A percentile compares a stretch with the other conserved stretches of the same genome.
These are phyloP conservation scores for Chelon auratus DNA, from an alignment of 2,797 vertebrate genomes.

Conservation along the genomic window DNA sequence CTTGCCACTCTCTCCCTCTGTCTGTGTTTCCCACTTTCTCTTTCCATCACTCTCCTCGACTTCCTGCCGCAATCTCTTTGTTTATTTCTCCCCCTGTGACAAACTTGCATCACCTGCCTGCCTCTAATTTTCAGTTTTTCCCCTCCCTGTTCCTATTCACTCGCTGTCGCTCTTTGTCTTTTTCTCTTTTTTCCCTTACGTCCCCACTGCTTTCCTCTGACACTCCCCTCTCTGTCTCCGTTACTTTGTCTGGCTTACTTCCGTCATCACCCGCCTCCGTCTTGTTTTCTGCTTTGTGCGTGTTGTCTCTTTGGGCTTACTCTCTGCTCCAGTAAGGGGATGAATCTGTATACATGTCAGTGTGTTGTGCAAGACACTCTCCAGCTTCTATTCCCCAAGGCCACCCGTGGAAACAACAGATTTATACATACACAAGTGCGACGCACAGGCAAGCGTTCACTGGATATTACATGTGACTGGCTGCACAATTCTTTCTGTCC, in stretches of 20 bases:
- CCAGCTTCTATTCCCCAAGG: conserved; percentile 49
- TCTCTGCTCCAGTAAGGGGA: conserved; percentile 43
- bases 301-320: conserved; percentile 54
- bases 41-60: conserved; percentile 47
- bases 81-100: conserved; percentile 62
- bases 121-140: conserved; percentile 48
- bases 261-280: conserved; percentile 49
- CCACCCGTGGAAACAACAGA: conserved; percentile 36
- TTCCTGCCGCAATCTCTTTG: conserved; percentile 53
- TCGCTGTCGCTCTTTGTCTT: conserved; percentile 40
- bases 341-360: conserved; percentile 66
- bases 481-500: conserved; percentile 10
- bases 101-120: conserved; percentile 65
- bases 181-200: conserved; percentile 11
- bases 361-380: conserved; percentile 49
- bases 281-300: conserved; percentile 57
- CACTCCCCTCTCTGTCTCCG: conserved; percentile 24
- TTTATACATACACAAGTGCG: conserved; percentile 26
- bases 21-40: conserved; percentile 42
- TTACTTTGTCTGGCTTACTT: conserved; percentile 64
- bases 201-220: conserved; percentile 21
- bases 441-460: conserved; percentile 19
- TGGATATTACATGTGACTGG: conserved; percentile 30
- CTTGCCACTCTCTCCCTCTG: conserved; percentile 30
- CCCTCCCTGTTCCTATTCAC: conserved; percentile 46